Evolutionary conservation across 2,888 invertebrate genomes (phyloP), one percentile per base, ranked within the genome.

Genomic region (Camptogramma bilineatum): DNA sequence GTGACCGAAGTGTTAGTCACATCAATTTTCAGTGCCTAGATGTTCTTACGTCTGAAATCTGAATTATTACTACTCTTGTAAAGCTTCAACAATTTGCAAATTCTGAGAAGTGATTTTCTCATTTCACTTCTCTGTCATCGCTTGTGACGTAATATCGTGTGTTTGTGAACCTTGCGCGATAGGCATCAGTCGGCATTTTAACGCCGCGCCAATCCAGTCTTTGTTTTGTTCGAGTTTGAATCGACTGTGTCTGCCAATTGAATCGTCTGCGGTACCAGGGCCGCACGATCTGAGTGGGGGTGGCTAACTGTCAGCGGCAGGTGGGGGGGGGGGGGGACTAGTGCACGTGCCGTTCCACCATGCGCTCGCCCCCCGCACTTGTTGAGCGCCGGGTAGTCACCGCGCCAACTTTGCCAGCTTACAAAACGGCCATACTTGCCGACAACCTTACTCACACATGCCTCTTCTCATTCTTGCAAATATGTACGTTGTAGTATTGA

Each of bases 201-300:
- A 57, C 44, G 52, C 54, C 44, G 24, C 50, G 9, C 42, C 34
- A 18, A 21, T 28, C 18, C 39, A 52, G 52, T 67, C 72, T 74
- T 77, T 79, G 75, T 79, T 79, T 79, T 77, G 74, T 78, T 78
- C 73, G 69, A 57, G 70, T 75, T 75, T 77, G 76, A 83, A 84
- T 85, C 84, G 85, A 88, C 85, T 86, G 88, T 89, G 90, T 90
- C 90, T 90, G 90, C 89, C 90, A 90, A 90, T 89, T 89, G 83
- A 74, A 84, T 88, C 83, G 82, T 79, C 73, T 75, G 73, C 68
- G 68, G 81, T 90, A 92, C 91, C 80, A 91, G 87, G 88, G 76
- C 66, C 75, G 78, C 86, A 91, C 79, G 77, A 73, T 70, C 66
- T 70, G 69, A 71, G 72, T 79, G 80, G 84, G 85, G 85, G 84